Conservation (phyloP, 2,797 vertebrate species). For the Tachyglossus aculeatus region DNA sequence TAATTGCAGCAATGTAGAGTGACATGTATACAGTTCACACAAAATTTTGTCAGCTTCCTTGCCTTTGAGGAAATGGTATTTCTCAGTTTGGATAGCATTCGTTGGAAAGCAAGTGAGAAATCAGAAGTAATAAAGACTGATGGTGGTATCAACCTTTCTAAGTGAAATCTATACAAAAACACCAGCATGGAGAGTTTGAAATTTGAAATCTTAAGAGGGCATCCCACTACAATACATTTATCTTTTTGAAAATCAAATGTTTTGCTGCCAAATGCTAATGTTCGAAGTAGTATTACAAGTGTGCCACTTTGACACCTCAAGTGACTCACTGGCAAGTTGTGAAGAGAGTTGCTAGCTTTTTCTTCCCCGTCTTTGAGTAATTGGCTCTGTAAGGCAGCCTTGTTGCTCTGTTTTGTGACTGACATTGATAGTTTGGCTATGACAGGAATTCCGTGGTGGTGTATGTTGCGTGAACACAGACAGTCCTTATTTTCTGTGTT, state of each 20-base stretch:
- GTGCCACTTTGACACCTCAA: constrained; percentile 11
- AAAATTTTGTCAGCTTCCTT: constrained; percentile 47
- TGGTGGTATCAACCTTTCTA: constrained; percentile 29
- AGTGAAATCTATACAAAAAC: constrained; percentile 38
- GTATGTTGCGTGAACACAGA: constrained; percentile 16
- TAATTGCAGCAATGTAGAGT: constrained; percentile 65
- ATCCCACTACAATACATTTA: background rate
- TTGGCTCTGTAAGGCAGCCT: background rate
- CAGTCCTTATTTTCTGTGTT: constrained; percentile 46
- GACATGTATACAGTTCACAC: constrained; percentile 68
- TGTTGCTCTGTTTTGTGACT: constrained; percentile 25
- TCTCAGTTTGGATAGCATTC: constrained; percentile 52
- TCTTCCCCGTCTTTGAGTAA: constrained; percentile 39
- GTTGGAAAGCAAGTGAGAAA: constrained; percentile 48
- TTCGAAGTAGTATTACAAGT: background rate
- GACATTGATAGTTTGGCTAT: constrained; percentile 23
- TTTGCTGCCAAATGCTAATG: background rate
- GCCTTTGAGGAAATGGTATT: constrained; percentile 67
- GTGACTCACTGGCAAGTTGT: background rate
- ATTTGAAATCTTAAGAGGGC: constrained; percentile 22
- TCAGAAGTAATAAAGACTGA: constrained; percentile 54
- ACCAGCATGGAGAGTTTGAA: constrained; percentile 12
- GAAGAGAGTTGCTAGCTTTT: constrained; percentile 22
- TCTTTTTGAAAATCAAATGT: background rate
- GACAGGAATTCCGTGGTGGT: constrained; percentile 30